A percentile compares a stretch with the other conserved stretches of the same genome.
Evolutionary conservation across 1,140 invertebrate species (phyloP).

Genomic region (Paralvinella palmiformis): DNA sequence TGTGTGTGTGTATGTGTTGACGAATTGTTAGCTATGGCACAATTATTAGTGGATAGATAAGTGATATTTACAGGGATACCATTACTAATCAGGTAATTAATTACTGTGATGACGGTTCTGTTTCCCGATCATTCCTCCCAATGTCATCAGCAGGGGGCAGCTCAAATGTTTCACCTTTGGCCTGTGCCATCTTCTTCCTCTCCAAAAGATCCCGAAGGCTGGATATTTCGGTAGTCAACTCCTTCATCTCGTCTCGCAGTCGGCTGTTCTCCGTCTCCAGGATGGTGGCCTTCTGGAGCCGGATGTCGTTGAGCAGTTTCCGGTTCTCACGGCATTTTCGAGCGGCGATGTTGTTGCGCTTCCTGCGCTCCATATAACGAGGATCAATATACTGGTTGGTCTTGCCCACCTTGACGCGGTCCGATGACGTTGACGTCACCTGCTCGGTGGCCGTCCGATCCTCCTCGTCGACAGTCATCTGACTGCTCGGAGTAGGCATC

Average conservation of each 20-base stretch:
- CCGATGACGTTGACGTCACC: not conserved
- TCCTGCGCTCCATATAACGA: constrained; percentile 36
- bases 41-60: too few species aligned
- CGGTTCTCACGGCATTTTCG: constrained; percentile 44
- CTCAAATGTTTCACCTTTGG: not conserved
- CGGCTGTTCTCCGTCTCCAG: constrained; percentile 61
- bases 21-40: too few species aligned
- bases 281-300: constrained; percentile 49
- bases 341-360: constrained; percentile 44
- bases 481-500: constrained; percentile 25
- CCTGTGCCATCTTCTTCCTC: constrained; percentile 25
- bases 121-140: not conserved
- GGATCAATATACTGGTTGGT: constrained; percentile 5
- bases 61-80: too few species aligned
- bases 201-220: constrained; percentile 64
- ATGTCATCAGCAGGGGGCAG: not conserved
- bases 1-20: too few species aligned
- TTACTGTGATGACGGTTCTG: too few species aligned
- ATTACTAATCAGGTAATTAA: too few species aligned
- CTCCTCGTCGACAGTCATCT: constrained; percentile 31
- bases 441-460: not conserved
- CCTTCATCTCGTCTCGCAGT: constrained; percentile 76
- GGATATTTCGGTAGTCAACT: constrained; percentile 86
- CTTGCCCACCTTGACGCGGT: constrained; percentile 14
- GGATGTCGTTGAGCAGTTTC: constrained; percentile 39